These are phyloP conservation scores for Heliangelus exortis DNA, from an alignment of 2,797 vertebrate species.

Conservation along the genomic window DNA sequence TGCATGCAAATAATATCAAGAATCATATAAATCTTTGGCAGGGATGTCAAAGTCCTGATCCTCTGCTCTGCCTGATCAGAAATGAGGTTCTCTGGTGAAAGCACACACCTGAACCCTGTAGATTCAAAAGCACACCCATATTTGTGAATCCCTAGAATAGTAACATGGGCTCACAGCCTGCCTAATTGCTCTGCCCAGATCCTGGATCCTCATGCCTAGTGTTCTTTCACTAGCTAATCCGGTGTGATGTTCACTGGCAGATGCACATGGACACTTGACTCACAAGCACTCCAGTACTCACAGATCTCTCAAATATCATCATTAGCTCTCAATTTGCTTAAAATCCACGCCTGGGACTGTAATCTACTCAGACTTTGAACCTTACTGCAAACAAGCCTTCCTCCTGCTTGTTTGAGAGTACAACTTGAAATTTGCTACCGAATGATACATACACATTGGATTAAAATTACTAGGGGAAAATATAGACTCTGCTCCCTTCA, in stretches of 20 bases:
- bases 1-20: background rate
- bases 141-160: background rate
- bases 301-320: background rate
- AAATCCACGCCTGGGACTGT: background rate
- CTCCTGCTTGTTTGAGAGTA: background rate
- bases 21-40: background rate
- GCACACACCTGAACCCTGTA: background rate
- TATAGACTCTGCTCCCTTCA: rapidly evolving
- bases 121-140: background rate
- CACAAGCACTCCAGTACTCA: background rate
- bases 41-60: background rate
- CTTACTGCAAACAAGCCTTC: background rate
- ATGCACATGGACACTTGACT: background rate
- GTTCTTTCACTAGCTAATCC: background rate
- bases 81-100: background rate
- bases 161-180: rapidly evolving
- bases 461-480: background rate
- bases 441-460: background rate
- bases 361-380: background rate
- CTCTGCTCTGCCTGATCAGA: background rate
- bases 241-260: background rate
- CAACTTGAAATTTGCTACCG: background rate
- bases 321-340: background rate
- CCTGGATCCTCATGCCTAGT: background rate
- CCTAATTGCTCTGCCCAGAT: background rate